Base-by-base conservation (phyloP, 2,888 invertebrate species). In the Harpagoxenus sublaevis region DNA sequence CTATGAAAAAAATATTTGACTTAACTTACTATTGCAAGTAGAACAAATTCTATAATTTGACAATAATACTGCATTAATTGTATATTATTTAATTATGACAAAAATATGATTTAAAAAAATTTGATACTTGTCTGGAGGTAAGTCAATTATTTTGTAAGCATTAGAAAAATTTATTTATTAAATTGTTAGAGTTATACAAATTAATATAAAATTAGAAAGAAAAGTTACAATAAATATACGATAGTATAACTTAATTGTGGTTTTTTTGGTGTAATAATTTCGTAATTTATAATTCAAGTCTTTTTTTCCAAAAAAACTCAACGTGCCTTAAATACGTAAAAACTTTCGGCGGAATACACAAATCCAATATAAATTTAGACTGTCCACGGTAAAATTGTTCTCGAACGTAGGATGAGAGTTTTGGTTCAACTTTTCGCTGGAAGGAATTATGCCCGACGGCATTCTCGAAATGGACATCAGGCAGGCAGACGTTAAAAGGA, bases 401-500 rank as follows among this genome's bases (percentile, higher is more conserved):
- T 31, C 31, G 31, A 12, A 31, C 3, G 6, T 31, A 68, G 4
- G 5, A 35, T 9, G 23, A 39, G 35, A 51, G 51, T 63, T 63
- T 73, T 2, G 10, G 18, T 73, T 51, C 23, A 51, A 51, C 10
- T 77, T 28, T 23, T 35, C 23, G 9, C n/a, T 48, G 62, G 3
- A 28, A 63, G n/a, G 5, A 48, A 48, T 75, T 60, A 62, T 28
- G 23, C 48, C 10, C 51, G 35, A 51, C 23, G 23, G 10, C 0
- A 51, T 35, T 75, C 48, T 51, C 35, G 23, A 39, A 75, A 15
- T 45, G 15, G n/a, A 60, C 42, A 23, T 23, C 23, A n/a, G 28
- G 60, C 18, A 8, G 15, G 65, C 31, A n/a, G 23, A 15, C 18
- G 45, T 51, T 71, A 65, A 74, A 65, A 74, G 57, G 39, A 55